Conservation (phyloP, 1,140 invertebrate species). For the Paramacrobiotus metropolitanus region DNA sequence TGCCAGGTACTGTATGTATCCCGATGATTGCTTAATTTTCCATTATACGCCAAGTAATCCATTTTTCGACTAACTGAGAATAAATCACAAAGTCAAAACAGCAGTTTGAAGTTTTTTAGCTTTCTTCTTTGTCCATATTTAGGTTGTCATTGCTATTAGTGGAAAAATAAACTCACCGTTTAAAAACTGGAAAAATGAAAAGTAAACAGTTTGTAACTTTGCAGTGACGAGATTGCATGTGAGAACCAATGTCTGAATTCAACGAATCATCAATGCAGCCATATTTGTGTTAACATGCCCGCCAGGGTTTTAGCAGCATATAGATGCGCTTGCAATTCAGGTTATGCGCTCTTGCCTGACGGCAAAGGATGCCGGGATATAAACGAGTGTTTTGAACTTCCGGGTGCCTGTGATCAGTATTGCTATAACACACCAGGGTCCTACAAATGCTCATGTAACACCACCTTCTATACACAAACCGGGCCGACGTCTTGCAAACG, state of each 20-base stretch:
- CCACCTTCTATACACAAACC: constrained; percentile 65
- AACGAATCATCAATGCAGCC: constrained; percentile 75
- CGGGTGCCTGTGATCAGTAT: constrained; percentile 72
- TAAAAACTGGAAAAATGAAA: no score
- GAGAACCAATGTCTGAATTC: constrained; percentile 66
- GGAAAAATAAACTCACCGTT: no score
- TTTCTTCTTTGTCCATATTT: no score
- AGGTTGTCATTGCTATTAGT: no score
- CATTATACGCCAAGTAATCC: no score
- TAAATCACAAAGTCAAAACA: no score
- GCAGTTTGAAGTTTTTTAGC: no score
- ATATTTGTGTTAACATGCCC: constrained; percentile 74
- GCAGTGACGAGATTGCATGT: constrained; percentile 52
- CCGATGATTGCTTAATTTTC: no score
- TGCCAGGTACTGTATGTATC: constrained; percentile 25
- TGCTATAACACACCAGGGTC: constrained; percentile 86
- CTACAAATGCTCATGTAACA: constrained; percentile 85
- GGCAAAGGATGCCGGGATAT: constrained; percentile 73
- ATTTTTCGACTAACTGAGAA: no score
- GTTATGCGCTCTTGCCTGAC: constrained; percentile 57
- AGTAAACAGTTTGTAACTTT: constrained; percentile 39
- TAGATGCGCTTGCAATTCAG: constrained; percentile 78
- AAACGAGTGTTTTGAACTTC: constrained; percentile 71
- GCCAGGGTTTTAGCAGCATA: no score
- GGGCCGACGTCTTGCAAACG: constrained; percentile 70